Evolutionary conservation across 2,888 invertebrate genomes (phyloP), one percentile per base, ranked within the genome.

Genomic region (Drosophila mercatorum): DNA sequence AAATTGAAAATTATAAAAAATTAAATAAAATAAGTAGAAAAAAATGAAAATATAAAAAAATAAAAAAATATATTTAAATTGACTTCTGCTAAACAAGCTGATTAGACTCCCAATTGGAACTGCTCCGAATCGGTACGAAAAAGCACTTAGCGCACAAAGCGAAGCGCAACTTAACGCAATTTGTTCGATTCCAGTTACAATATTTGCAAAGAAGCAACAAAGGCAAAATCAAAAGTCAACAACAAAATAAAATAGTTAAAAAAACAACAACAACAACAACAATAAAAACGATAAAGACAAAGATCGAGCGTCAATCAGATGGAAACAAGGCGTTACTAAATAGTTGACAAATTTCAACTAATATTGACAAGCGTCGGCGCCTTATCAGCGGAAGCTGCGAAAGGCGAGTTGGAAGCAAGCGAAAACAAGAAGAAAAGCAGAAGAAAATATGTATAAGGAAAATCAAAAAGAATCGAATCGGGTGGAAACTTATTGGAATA

Each of bases 361-460:
- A 60, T 44, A 41, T 56, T 56, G 59, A 72, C 78, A 68, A 41
- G 52, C 4, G 6, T 12, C n/a, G 41, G 43, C 34, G 43, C 22
- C 70, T 75, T 77, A 77, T 77, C 76, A 70, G 79, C 62, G 47
- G 56, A 59, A 31, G 34, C 47, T 49, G 46, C 38, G n/a, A 53
- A 55, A 41, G n/a, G 60, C 28, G 43, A 43, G 43, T 43, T 47
- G 43, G 12, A 12, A 22, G 40, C 14, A 5, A 31, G 7, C 1
- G 4, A 34, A 51, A 34, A 26, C n/a, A 14, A 47, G 28, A 34
- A 7, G 7, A 34, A 34, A 31, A 28, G 22, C 22, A 22, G 22
- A 22, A 22, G 22, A 22, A 22, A 22, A 22, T 2, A 22, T 22
- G 22, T 22, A 22, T 1, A 22, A 22, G 22, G 2, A 22, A 22